Evolutionary conservation across 2,888 invertebrate species (phyloP).

Genomic region (Pollenia labialis): DNA sequence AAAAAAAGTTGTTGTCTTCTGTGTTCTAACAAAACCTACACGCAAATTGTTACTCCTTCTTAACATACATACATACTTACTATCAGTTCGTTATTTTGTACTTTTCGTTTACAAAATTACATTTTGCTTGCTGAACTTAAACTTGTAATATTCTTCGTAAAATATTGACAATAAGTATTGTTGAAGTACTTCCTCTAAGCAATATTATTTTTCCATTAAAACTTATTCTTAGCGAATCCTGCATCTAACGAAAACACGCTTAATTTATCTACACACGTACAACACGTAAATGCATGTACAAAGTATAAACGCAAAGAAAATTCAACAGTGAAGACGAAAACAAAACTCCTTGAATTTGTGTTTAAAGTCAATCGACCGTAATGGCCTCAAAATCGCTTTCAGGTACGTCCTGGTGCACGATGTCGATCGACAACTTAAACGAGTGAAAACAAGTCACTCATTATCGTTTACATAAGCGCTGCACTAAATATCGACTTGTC

Average conservation of each 20-base stretch:
- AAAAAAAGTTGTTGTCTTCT: constrained; percentile 21
- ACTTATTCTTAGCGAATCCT: constrained; percentile 49
- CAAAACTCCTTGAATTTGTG: not conserved
- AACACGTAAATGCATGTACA: not conserved
- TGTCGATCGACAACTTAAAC: too few relatives aligned
- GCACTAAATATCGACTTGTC: too few relatives aligned
- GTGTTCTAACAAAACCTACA: not conserved
- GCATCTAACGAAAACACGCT: not conserved
- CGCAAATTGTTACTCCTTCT: not conserved
- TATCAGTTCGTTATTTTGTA: not conserved
- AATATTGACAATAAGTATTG: constrained; percentile 67
- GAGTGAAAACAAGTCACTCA: too few relatives aligned
- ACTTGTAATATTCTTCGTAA: constrained; percentile 54
- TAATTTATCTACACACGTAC: not conserved
- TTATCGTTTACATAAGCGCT: too few relatives aligned
- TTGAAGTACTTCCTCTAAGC: constrained; percentile 69
- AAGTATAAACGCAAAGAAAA: not conserved
- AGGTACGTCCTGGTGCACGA: too few relatives aligned
- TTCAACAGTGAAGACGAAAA: not conserved
- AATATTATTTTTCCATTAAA: constrained; percentile 71
- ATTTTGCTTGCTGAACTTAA: constrained; percentile 20
- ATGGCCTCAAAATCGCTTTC: too few relatives aligned
- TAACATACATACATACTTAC: not conserved
- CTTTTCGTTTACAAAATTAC: constrained; percentile 8
- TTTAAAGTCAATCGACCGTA: too few relatives aligned